phyloP scores from a whole-genome alignment of 2,888 invertebrate genomes.

The Drosophila anomalata region DNA sequence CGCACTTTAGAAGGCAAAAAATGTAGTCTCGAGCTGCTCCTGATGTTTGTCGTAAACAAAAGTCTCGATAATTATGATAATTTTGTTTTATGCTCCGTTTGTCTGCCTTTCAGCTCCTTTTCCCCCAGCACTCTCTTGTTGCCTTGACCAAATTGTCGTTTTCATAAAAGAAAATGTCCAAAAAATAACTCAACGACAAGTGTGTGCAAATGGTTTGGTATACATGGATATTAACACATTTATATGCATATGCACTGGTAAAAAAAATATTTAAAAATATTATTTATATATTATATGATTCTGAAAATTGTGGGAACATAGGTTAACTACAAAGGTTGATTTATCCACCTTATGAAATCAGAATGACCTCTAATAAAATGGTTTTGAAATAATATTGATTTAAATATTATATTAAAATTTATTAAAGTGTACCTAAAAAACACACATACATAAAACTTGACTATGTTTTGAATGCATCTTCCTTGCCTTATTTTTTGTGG shows the following conservation, averaged over 20 bases:
- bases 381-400: neutral
- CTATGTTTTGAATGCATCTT: constrained; percentile 28
- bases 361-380: too few relatives aligned
- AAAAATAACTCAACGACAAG: constrained; percentile 59
- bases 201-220: constrained; percentile 63
- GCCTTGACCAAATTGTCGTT: constrained; percentile 71
- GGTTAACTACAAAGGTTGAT: too few relatives aligned
- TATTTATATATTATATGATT: too few relatives aligned
- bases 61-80: constrained; percentile 71
- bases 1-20: constrained; percentile 13
- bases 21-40: constrained; percentile 18
- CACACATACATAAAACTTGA: constrained; percentile 6
- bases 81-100: constrained; percentile 47
- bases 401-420: neutral
- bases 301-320: too few relatives aligned
- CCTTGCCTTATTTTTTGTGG: constrained; percentile 20
- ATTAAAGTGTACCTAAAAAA: constrained; percentile 10
- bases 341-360: too few relatives aligned
- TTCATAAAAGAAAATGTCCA: constrained; percentile 65
- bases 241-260: constrained; percentile 6
- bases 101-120: constrained; percentile 3
- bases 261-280: neutral
- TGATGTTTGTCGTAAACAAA: constrained; percentile 56
- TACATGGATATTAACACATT: neutral
- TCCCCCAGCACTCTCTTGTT: constrained; percentile 23